Evolutionary conservation across 2,888 invertebrate genomes (phyloP).

Genomic region (Protodeltote pygarga): DNA sequence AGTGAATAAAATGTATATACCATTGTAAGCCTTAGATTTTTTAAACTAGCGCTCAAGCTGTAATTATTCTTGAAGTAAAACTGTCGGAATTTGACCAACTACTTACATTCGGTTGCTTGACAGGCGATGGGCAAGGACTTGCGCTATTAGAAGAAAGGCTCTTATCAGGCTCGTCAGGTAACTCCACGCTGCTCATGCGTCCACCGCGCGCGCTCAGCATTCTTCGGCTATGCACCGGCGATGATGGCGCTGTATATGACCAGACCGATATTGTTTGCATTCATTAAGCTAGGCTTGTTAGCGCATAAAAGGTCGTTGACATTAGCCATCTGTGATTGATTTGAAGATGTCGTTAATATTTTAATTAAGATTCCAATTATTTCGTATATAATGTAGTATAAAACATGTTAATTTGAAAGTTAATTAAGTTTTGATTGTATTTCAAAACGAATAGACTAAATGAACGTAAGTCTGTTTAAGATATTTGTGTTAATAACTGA

Average conservation of each 20-base stretch:
- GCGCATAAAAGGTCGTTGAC: constrained; percentile 12
- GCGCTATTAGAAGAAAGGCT: constrained; percentile 96
- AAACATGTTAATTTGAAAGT: no score
- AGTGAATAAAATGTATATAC: no score
- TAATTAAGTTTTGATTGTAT: no score
- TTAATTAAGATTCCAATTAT: no score
- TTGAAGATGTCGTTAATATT: no score
- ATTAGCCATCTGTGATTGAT: constrained; percentile 11
- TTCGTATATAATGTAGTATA: no score
- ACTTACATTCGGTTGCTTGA: constrained; percentile 85
- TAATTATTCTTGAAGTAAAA: no score
- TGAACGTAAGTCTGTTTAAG: no score
- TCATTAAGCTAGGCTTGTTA: not conserved
- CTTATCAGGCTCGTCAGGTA: constrained; percentile 96
- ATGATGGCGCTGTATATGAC: constrained; percentile 92
- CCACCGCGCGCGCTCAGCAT: constrained; percentile 93
- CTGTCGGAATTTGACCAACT: not conserved
- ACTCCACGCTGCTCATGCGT: constrained; percentile 97
- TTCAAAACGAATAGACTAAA: no score
- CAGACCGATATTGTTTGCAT: constrained; percentile 23
- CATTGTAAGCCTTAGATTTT: no score
- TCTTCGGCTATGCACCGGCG: constrained; percentile 95
- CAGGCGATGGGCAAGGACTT: constrained; percentile 97
- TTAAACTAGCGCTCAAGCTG: no score
- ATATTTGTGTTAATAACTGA: no score